Conservation (phyloP, 2,797 vertebrate species). For the Lycodopsis pacificus region DNA sequence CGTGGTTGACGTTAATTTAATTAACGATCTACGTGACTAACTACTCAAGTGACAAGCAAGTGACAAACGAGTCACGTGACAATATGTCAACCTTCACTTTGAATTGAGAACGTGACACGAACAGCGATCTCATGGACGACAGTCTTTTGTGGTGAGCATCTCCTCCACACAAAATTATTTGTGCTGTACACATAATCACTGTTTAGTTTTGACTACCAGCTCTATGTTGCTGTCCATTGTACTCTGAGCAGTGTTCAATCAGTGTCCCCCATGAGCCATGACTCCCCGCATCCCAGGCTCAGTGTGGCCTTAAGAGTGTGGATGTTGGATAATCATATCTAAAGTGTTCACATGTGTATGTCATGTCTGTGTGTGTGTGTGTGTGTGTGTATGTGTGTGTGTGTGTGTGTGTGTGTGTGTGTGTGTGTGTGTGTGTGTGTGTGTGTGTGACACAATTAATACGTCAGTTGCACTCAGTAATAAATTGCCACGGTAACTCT, state of each 20-base stretch:
- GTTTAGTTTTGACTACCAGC: neutral
- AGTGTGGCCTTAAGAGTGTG: neutral
- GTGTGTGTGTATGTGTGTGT: constrained; percentile 15
- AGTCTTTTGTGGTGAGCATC: no score
- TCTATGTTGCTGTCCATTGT: neutral
- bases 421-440: constrained; percentile 16
- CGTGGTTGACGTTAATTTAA: neutral
- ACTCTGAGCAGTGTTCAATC: neutral
- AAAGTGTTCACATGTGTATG: constrained; percentile 17
- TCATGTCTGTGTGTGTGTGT: neutral
- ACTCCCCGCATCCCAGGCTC: neutral
- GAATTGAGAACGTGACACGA: no score
- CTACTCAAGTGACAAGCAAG: neutral
- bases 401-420: constrained; percentile 11
- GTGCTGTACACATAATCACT: no score
- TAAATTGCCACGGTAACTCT: constrained; percentile 65
- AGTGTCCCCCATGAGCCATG: neutral
- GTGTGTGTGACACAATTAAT: constrained; percentile 54
- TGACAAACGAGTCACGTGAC: no score
- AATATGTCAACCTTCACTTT: no score
- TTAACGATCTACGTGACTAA: neutral
- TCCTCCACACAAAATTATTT: no score
- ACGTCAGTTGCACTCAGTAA: constrained; percentile 63
- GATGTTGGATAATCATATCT: constrained; percentile 22
- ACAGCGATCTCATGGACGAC: no score